phyloP scores from a whole-genome alignment of 30 jellyfish, hydroid and myxozoan species.

The Aurelia coerulea region DNA sequence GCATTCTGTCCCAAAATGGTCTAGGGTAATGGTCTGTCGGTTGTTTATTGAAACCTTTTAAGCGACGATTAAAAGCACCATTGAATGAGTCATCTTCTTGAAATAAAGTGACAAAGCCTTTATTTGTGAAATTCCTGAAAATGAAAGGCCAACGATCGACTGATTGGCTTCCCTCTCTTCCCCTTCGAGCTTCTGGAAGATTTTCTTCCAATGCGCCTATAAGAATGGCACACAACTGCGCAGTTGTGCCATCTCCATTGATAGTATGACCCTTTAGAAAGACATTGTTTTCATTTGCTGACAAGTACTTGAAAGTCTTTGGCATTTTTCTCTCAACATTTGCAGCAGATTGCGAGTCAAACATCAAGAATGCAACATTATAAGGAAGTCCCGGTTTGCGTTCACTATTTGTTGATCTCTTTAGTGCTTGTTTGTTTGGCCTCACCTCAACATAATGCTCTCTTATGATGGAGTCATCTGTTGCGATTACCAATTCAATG shows the following conservation, averaged over 20 bases:
- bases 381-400: neutral
- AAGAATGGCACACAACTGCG: constrained; percentile 68
- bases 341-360: constrained; percentile 62
- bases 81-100: constrained; percentile 56
- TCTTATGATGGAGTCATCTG: neutral
- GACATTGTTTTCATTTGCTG: constrained; percentile 35
- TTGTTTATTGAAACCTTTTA: constrained; percentile 62
- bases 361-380: constrained; percentile 43
- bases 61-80: constrained; percentile 78
- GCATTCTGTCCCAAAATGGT: constrained; percentile 65
- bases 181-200: constrained; percentile 77
- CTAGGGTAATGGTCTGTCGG: constrained; percentile 85
- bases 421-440: neutral
- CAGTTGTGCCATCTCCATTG: constrained; percentile 81
- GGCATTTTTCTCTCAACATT: constrained; percentile 42
- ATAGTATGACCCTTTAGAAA: constrained; percentile 73
- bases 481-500: constrained; percentile 15
- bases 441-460: constrained; percentile 12
- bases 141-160: constrained; percentile 86
- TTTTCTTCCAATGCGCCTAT: constrained; percentile 65
- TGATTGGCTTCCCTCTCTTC: neutral
- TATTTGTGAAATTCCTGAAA: constrained; percentile 59
- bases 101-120: constrained; percentile 63
- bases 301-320: constrained; percentile 32
- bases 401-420: neutral